Evolutionary conservation across 2,797 vertebrate genomes (phyloP), one percentile per base, ranked within the genome.

Genomic region (Glyptemys insculpta): DNA sequence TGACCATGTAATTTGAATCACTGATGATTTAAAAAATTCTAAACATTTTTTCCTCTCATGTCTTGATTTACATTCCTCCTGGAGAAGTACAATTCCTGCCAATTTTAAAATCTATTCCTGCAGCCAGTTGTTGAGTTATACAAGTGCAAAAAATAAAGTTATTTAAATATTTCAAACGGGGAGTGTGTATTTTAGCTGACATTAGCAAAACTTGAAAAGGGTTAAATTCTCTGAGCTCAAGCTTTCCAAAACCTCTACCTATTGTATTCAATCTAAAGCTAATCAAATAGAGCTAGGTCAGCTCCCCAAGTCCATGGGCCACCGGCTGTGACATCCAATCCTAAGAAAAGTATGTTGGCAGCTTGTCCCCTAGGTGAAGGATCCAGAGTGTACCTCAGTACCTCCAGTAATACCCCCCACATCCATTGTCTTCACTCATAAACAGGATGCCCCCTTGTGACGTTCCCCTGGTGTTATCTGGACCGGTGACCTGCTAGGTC

Each of bases 91-190:
- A 79, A 11, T 91, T 93, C 87, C 14, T 1, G 80, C 50, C 91
- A 79, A 84, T 81, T 72, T 81, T 68, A 83, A 19, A 87, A 72
- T 88, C 53, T 81, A 81, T 9, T 27, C 83, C 44, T 52, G 65
- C 88, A 41, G 95, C 41, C 7, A 8, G n/a, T 68, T 68, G 62
- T 68, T 68, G 34, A 18, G 34, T 37, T 68, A 37, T n/a, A 84
- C 53, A 95, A 87, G 1, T 59, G 57, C 57, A 84, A 95, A 95
- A 93, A 47, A 83, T 86, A 89, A 85, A 92, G 87, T 59, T 83
- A 81, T 23, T 72, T 52, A 78, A 91, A 8, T 68, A 62, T 91
- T 92, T 88, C 65, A 93, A 90, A 54, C 37, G 81, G 15, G 6
- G 89, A 86, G 62, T 47, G 5, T 12, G 72, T 25, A 7, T 57